Conservation (phyloP, 2,113 vertebrate species). For the Myodes glareolus region DNA sequence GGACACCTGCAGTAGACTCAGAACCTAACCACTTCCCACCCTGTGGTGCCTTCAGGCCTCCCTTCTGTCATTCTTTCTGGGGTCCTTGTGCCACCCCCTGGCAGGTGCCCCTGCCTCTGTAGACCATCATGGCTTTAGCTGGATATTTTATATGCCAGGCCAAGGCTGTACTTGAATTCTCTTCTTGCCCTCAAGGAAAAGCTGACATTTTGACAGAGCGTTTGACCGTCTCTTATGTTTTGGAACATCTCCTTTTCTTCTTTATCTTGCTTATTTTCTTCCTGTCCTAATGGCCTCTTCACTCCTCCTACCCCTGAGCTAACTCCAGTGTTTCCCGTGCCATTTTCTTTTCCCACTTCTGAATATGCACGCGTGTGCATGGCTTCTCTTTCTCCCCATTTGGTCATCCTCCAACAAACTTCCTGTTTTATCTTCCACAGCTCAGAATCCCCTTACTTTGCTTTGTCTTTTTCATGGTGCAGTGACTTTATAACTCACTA, state of each 20-base stretch:
- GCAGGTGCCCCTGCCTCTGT: too few species aligned
- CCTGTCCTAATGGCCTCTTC: neutral
- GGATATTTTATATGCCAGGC: too few species aligned
- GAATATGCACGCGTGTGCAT: fast-evolving
- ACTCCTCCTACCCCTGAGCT: neutral
- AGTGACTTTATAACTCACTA: neutral
- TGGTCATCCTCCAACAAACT: neutral
- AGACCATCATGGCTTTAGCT: neutral
- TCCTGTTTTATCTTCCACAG: neutral
- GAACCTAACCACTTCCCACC: neutral
- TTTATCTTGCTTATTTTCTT: neutral
- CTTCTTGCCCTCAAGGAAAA: neutral
- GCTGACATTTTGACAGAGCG: neutral
- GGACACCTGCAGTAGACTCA: neutral
- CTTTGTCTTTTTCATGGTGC: neutral
- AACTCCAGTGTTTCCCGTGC: neutral
- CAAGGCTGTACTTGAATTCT: neutral
- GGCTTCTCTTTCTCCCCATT: neutral
- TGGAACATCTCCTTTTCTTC: neutral
- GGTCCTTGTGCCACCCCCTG: neutral
- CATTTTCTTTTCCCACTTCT: neutral
- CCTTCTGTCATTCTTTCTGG: neutral
- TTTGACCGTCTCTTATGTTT: neutral
- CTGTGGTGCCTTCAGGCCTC: neutral
- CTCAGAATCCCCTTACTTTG: neutral